phyloP scores from a whole-genome alignment of 1,140 invertebrate genomes.

The Maconellicoccus hirsutus region DNA sequence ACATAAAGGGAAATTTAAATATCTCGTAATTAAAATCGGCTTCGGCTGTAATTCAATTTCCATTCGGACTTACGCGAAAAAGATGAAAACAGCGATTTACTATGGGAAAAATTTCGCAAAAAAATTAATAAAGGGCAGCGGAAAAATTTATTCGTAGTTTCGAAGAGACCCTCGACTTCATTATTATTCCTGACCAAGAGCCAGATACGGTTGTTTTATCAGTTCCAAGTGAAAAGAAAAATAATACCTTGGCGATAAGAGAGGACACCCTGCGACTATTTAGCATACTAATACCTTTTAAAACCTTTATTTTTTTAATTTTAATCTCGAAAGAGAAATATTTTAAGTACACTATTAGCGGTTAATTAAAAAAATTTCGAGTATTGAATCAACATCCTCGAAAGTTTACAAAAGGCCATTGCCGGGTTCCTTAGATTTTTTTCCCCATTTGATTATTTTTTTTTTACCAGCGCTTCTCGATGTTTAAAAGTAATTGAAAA shows the following conservation, averaged over 20 bases:
- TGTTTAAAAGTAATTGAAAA: too few relatives aligned
- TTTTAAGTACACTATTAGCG: neutral
- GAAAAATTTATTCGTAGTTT: slow-evolving; percentile 16
- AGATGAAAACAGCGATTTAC: neutral
- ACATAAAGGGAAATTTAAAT: too few relatives aligned
- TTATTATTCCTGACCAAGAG: slow-evolving; percentile 21
- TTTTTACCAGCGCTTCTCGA: too few relatives aligned
- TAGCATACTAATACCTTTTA: slow-evolving; percentile 21
- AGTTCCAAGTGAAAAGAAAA: slow-evolving; percentile 16
- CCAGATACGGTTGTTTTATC: slow-evolving; percentile 16
- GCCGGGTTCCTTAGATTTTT: neutral
- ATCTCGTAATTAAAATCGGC: neutral
- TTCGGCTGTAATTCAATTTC: neutral
- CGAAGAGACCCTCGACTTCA: neutral
- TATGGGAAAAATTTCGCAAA: neutral
- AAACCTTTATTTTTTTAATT: slow-evolving; percentile 8
- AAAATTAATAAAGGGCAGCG: slow-evolving; percentile 14
- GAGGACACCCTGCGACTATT: slow-evolving; percentile 12
- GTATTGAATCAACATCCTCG: neutral
- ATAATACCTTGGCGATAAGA: slow-evolving; percentile 16
- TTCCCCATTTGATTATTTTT: too few relatives aligned
- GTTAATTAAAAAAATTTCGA: slow-evolving; percentile 10
- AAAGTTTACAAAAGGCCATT: neutral
- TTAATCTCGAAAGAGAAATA: slow-evolving; percentile 13
- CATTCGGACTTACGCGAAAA: neutral